These are phyloP conservation scores for Pitangus sulphuratus DNA, from an alignment of 2,797 vertebrate species.

Conservation along the genomic window DNA sequence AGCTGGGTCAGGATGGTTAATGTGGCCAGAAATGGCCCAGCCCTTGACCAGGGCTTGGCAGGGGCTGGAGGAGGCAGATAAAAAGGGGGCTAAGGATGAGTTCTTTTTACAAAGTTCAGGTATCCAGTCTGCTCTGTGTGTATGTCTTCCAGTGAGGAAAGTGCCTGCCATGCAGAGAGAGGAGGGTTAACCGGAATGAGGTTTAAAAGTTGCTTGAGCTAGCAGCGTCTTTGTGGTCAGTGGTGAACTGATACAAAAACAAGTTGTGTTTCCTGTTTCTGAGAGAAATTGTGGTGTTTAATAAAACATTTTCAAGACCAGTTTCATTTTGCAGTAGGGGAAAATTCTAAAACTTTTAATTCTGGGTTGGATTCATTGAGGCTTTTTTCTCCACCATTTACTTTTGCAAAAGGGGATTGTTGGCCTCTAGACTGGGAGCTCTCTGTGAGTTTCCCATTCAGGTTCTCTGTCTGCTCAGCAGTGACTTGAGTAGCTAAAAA, in stretches of 20 bases:
- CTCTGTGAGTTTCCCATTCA: not conserved
- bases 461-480: not conserved
- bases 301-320: not conserved
- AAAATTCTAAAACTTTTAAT: not conserved
- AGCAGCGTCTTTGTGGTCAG: not conserved
- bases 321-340: not conserved
- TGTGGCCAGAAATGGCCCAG: not conserved
- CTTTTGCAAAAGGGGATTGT: not conserved
- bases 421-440: not conserved
- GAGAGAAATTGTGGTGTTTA: not conserved
- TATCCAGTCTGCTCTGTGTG: not conserved
- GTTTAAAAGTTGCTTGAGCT: not conserved
- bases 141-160: fast-evolving
- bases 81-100: not conserved
- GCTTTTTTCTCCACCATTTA: fast-evolving
- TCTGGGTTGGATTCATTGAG: not conserved
- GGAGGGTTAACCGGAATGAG: not conserved
- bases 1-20: not conserved
- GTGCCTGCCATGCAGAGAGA: not conserved
- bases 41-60: not conserved
- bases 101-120: not conserved
- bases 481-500: not conserved
- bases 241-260: not conserved
- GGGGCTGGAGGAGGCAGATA: not conserved
- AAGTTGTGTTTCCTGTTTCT: not conserved